These are phyloP conservation scores for Macroglossus sobrinus DNA, from an alignment of 2,113 vertebrate genomes.

Conservation along the genomic window DNA sequence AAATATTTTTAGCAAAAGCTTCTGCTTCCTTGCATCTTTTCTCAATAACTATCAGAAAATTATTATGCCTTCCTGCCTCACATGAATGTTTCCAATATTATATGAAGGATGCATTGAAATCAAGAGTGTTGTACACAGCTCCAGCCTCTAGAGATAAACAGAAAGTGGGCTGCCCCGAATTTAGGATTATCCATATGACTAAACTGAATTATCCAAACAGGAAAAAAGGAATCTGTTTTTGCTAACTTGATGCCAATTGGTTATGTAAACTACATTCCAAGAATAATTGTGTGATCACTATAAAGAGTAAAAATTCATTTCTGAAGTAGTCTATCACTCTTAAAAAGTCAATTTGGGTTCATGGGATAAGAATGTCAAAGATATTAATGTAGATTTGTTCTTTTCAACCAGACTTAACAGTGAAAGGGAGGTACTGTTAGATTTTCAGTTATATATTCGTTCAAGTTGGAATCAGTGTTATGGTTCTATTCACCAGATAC, in stretches of 20 bases:
- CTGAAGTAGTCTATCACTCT: neutral
- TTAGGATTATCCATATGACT: neutral
- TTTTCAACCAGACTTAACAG: slow-evolving; percentile 32
- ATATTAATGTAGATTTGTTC: slow-evolving; percentile 6
- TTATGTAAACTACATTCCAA: slow-evolving; percentile 28
- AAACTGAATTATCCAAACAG: neutral
- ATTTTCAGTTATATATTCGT: slow-evolving; percentile 16
- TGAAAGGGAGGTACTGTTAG: neutral
- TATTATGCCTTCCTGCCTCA: neutral
- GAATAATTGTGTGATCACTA: slow-evolving; percentile 28
- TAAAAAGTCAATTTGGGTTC: neutral
- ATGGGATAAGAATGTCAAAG: neutral
- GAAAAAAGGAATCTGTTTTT: slow-evolving; percentile 40
- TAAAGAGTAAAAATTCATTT: slow-evolving; percentile 20
- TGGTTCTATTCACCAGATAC: neutral
- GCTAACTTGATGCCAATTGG: neutral
- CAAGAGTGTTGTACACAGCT: neutral
- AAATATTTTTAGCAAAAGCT: slow-evolving; percentile 12
- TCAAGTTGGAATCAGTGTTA: neutral
- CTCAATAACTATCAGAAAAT: neutral
- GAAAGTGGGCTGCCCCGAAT: neutral
- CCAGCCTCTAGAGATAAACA: neutral
- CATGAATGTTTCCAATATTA: neutral
- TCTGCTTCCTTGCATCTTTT: slow-evolving; percentile 24
- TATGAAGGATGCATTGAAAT: neutral